Conservation (phyloP, 2,888 invertebrate genomes). For the Argyra leucocephala region DNA sequence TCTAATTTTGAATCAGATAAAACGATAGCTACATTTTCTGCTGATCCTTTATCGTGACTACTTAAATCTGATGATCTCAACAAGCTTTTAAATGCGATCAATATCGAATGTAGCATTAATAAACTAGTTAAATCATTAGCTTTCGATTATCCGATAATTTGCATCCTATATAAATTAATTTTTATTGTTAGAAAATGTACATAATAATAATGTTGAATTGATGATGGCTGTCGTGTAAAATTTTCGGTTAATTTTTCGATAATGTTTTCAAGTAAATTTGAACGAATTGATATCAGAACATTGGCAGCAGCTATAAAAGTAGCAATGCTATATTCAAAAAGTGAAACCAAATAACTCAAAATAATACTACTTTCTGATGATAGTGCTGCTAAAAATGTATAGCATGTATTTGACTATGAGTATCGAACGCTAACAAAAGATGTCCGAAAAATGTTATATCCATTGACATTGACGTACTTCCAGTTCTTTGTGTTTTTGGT, state of each 20-base stretch:
- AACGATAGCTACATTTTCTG: slow-evolving; percentile 64
- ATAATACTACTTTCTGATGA: slow-evolving; percentile 43
- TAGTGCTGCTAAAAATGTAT: slow-evolving; percentile 59
- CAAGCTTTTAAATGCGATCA: slow-evolving; percentile 70
- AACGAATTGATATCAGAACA: slow-evolving; percentile 66
- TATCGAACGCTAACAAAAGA: slow-evolving; percentile 62
- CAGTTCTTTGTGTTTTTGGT: background rate
- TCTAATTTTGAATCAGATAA: slow-evolving; percentile 64
- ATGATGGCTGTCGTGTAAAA: slow-evolving; percentile 70
- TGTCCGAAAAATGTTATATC: slow-evolving; percentile 71
- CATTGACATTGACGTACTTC: slow-evolving; percentile 48
- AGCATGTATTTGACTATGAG: slow-evolving; percentile 68
- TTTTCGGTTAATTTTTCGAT: slow-evolving; percentile 79
- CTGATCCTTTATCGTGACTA: slow-evolving; percentile 73
- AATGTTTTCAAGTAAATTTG: slow-evolving; percentile 67
- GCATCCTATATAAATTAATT: slow-evolving; percentile 56
- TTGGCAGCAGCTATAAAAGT: slow-evolving; percentile 81
- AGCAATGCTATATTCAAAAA: slow-evolving; percentile 78
- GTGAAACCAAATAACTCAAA: slow-evolving; percentile 55
- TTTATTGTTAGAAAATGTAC: slow-evolving; percentile 75
- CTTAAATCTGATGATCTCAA: slow-evolving; percentile 72
- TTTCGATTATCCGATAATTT: slow-evolving; percentile 55
- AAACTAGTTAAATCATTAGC: slow-evolving; percentile 74
- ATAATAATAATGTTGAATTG: slow-evolving; percentile 76
- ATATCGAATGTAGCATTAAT: slow-evolving; percentile 65